Evolutionary conservation across 2,113 vertebrate species (phyloP).

Genomic region (Malaclemys terrapin): DNA sequence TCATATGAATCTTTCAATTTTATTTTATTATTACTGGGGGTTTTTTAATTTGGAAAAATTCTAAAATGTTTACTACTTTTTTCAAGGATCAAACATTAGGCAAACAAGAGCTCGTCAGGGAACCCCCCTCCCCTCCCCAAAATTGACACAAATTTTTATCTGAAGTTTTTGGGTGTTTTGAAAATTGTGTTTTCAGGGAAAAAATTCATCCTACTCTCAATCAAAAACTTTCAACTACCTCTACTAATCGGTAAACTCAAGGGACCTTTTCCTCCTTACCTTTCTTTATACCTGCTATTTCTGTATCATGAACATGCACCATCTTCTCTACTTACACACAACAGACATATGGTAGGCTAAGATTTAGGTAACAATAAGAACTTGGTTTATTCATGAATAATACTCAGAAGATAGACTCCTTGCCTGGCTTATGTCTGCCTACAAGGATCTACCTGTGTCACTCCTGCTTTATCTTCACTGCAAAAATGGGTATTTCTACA

Average conservation of each 20-base stretch:
- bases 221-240: not conserved
- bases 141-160: not conserved
- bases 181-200: not conserved
- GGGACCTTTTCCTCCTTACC: not conserved
- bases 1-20: not conserved
- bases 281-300: not conserved
- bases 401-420: not conserved
- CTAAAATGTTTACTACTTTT: not conserved
- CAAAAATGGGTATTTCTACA: not conserved
- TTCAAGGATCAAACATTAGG: too few relatives aligned
- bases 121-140: not conserved
- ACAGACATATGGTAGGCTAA: not conserved
- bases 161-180: not conserved
- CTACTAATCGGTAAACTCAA: not conserved
- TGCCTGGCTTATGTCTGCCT: not conserved
- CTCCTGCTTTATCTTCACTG: not conserved
- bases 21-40: not conserved
- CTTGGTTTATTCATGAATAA: not conserved
- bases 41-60: not conserved
- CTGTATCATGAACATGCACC: not conserved
- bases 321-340: not conserved
- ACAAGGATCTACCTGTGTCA: not conserved
- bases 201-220: accelerated
- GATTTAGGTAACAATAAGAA: not conserved
- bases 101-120: too few relatives aligned